These are phyloP conservation scores for Gopherus evgoodei DNA, from an alignment of 2,113 vertebrate species.

Conservation along the genomic window DNA sequence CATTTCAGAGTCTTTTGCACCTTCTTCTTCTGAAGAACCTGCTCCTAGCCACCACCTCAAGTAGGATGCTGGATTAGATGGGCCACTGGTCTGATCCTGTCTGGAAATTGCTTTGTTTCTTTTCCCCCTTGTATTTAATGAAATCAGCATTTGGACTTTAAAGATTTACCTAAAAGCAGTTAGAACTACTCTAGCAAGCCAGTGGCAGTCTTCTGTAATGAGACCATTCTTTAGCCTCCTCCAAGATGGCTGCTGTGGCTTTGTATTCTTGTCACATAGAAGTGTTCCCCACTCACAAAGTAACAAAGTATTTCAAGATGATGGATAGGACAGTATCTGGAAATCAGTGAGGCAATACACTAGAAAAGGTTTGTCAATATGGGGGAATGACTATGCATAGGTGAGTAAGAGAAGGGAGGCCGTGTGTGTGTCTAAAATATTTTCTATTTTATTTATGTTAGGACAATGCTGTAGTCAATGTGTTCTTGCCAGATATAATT, in stretches of 20 bases:
- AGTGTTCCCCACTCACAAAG: rapidly evolving
- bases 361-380: neutral
- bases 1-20: neutral
- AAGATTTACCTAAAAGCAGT: constrained; percentile 12
- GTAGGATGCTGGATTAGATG: neutral
- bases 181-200: neutral
- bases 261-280: neutral
- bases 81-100: neutral
- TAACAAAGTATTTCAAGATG: neutral
- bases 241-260: rapidly evolving
- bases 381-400: neutral
- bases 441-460: neutral
- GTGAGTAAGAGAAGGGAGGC: neutral
- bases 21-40: neutral
- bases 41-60: neutral
- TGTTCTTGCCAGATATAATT: neutral
- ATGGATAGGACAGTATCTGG: neutral
- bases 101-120: neutral
- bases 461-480: neutral
- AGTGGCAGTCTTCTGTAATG: neutral
- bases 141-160: constrained; percentile 13
- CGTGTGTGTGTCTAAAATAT: neutral
- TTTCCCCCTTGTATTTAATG: neutral
- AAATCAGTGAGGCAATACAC: neutral
- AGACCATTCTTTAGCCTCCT: neutral